Percentiles rank a stretch among this genome's conserved stretches.
Conservation (phyloP, 2,113 vertebrate species). For the Tor tambroides region DNA sequence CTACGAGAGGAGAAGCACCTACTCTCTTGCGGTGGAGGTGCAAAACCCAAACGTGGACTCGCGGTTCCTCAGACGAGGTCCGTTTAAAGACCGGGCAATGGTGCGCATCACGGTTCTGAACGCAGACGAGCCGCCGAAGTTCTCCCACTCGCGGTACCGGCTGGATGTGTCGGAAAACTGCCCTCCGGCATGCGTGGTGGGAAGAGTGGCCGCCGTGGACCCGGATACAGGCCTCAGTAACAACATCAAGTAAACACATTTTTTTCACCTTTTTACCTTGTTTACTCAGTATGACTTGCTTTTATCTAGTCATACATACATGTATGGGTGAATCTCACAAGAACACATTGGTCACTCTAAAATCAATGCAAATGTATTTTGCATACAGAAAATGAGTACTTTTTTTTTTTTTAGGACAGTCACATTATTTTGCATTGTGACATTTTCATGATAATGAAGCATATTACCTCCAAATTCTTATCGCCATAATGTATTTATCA, state of each 20-base stretch:
- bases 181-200: slow-evolving; percentile 75
- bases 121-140: slow-evolving; percentile 85
- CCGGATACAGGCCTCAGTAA: slow-evolving; percentile 82
- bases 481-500: not conserved
- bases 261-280: not conserved
- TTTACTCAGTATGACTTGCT: not conserved
- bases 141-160: slow-evolving; percentile 80
- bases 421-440: not conserved
- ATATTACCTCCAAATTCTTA: not conserved
- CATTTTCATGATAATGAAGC: not conserved
- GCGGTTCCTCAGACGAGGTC: slow-evolving; percentile 81
- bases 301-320: not conserved
- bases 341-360: not conserved
- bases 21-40: slow-evolving; percentile 86
- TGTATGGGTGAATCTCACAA: not conserved
- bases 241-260: slow-evolving; percentile 78
- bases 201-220: slow-evolving; percentile 80
- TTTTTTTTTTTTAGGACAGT: not conserved
- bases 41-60: slow-evolving; percentile 83
- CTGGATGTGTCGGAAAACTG: slow-evolving; percentile 85
- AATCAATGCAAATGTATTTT: not conserved
- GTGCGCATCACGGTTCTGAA: slow-evolving; percentile 85
- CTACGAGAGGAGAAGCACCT: slow-evolving; percentile 82
- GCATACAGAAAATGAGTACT: not conserved
- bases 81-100: slow-evolving; percentile 86